Evolutionary conservation across 2,797 vertebrate species (phyloP).

Genomic region (Lutra lutra): DNA sequence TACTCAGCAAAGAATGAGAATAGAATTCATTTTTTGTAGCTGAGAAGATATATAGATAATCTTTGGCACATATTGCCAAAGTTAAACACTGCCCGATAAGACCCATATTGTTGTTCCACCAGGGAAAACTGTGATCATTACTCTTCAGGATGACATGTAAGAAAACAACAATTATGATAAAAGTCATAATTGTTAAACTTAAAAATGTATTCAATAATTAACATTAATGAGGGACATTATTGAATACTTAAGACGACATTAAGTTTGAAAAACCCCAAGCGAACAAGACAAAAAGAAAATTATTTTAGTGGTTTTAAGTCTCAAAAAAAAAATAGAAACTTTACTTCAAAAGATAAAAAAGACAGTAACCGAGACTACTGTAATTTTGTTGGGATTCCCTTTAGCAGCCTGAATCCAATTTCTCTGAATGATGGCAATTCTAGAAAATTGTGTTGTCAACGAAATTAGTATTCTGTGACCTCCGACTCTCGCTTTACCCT

Average conservation of each 20-base stretch:
- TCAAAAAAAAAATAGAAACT: neutral
- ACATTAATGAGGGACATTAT: neutral
- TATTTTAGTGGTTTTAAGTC: neutral
- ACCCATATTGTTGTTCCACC: neutral
- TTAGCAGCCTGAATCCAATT: neutral
- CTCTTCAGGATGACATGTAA: neutral
- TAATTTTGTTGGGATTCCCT: slow-evolving; percentile 1
- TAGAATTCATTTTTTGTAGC: neutral
- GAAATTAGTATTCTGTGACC: neutral
- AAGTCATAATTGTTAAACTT: neutral
- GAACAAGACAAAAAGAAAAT: neutral
- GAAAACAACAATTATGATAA: neutral
- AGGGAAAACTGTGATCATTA: neutral
- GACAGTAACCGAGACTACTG: neutral
- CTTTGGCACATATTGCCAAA: neutral
- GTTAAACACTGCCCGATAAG: neutral
- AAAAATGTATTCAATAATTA: neutral
- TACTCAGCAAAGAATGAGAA: neutral
- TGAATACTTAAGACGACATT: neutral
- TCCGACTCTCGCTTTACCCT: neutral
- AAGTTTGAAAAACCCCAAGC: neutral
- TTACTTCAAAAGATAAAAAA: neutral
- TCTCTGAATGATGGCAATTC: neutral
- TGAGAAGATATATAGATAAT: neutral
- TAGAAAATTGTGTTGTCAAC: neutral